These are phyloP conservation scores for Drosophila yakuba DNA, from an alignment of 1,140 invertebrate genomes.

Conservation along the genomic window DNA sequence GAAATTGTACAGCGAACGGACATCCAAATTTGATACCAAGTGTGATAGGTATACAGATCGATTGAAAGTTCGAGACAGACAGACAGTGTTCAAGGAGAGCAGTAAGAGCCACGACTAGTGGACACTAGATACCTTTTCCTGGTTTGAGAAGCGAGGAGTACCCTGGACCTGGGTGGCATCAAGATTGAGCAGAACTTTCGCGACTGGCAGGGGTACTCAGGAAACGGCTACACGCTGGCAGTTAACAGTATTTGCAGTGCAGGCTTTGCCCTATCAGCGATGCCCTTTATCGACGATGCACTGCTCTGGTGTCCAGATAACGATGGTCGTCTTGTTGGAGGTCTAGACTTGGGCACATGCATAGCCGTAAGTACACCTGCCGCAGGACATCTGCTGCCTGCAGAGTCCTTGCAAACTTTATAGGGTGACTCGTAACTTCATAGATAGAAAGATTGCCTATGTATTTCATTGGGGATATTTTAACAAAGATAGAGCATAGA, in stretches of 20 bases:
- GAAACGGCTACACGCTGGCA: conserved; percentile 85
- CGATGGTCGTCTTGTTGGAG: conserved; percentile 93
- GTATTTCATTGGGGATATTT: too few relatives aligned
- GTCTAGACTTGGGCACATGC: conserved; percentile 91
- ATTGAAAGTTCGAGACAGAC: neutral
- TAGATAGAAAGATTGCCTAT: too few relatives aligned
- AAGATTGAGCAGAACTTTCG: conserved; percentile 48
- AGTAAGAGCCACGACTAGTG: neutral
- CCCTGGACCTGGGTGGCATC: conserved; percentile 49
- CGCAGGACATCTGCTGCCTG: too few relatives aligned
- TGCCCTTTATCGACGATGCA: conserved; percentile 98
- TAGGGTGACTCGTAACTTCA: too few relatives aligned
- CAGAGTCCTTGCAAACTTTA: too few relatives aligned
- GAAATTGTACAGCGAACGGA: conserved; percentile 52
- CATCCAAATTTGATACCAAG: conserved; percentile 25
- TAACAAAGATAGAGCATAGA: too few relatives aligned
- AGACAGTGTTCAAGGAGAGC: neutral
- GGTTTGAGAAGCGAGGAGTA: conserved; percentile 45
- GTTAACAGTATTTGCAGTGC: conserved; percentile 87
- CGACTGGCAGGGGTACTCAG: conserved; percentile 48
- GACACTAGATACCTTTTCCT: conserved; percentile 6
- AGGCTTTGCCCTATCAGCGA: conserved; percentile 89
- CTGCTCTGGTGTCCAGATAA: conserved; percentile 95
- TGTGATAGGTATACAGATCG: conserved; percentile 32
- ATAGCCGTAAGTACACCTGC: conserved; percentile 89